Percentiles rank a stretch among this genome's conserved stretches.
These are phyloP conservation scores for Bujurquina vittata DNA, from an alignment of 2,113 vertebrate genomes.

Conservation along the genomic window DNA sequence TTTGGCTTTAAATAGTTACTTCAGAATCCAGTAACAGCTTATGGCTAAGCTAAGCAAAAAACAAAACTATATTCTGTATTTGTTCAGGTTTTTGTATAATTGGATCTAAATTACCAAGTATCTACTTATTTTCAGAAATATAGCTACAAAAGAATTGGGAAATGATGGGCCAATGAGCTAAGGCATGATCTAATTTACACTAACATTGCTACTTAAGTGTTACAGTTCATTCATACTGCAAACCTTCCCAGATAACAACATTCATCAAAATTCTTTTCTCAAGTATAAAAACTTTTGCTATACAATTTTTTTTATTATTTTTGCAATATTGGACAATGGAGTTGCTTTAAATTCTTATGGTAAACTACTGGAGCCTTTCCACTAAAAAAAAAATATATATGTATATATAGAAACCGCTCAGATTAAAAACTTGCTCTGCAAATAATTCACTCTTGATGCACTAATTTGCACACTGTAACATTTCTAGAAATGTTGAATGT, in stretches of 20 bases:
- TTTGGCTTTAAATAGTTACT: background rate
- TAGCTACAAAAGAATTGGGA: background rate
- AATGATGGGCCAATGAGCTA: background rate
- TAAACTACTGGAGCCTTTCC: constrained; percentile 24
- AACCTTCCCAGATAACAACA: background rate
- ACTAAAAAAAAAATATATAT: background rate
- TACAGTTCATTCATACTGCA: background rate
- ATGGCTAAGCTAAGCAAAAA: background rate
- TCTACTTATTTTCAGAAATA: too few species aligned
- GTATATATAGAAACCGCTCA: background rate
- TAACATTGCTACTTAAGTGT: background rate
- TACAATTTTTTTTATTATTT: background rate
- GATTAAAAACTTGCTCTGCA: constrained; percentile 32
- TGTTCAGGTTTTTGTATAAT: background rate
- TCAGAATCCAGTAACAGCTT: background rate
- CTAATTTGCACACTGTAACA: background rate
- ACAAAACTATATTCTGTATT: background rate
- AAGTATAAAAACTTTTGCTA: background rate
- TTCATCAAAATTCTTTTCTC: background rate
- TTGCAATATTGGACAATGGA: background rate
- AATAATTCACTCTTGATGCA: background rate
- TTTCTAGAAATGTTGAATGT: constrained; percentile 4
- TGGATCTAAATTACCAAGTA: background rate
- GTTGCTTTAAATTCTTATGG: constrained; percentile 11
- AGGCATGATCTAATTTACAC: background rate